Base-by-base conservation (phyloP, 1,140 invertebrate genomes). In the Tetramorium alpestre region DNA sequence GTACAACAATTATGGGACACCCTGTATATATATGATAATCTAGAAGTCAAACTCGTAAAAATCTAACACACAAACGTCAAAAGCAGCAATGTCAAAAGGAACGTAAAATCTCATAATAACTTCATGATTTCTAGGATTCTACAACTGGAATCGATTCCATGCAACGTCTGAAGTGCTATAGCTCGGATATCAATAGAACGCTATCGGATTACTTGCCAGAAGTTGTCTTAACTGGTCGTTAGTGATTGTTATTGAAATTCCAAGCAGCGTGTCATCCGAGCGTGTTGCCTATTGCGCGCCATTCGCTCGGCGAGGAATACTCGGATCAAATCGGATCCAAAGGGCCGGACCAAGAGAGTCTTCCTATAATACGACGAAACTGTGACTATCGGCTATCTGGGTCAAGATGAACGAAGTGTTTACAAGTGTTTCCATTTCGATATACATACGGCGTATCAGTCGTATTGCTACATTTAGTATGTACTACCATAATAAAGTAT, bases 291-390 rank as follows among this genome's bases (percentile, higher is more conserved):
- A n/a, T 62, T 25, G 51, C 72, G 58, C 11, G n/a, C 47, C 38
- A 49, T 47, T 8, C 41, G 10, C 16, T 88, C 56, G 0, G 18
- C 22, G 6, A 56, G 16, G n/a, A 70, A 10, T 25, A 5, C 25
- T 65, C 65, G 25, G 25, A 86, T 86, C 58, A 56, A 60, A 22
- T 41, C 44, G 25, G 4, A 75, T 69, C 60, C n/a, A 51, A 80
- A 33, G 11, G 25, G 28, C n/a, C 44, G 33, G 10, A 5, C 38
- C 4, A 16, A 81, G 25, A 88, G 69, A 88, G 69, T 75, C 60
- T 54, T 60, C 49, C 88, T 89, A 88, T 86, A 89, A 89, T 88
- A 88, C 54, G 18, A n/a, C 5, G 6, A 22, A 75, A 88, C 78
- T 78, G 81, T 22, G 51, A 69, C 47, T 58, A 33, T n/a, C 33